Conservation (phyloP, 2,888 invertebrate genomes). For the Taenaris catops region DNA sequence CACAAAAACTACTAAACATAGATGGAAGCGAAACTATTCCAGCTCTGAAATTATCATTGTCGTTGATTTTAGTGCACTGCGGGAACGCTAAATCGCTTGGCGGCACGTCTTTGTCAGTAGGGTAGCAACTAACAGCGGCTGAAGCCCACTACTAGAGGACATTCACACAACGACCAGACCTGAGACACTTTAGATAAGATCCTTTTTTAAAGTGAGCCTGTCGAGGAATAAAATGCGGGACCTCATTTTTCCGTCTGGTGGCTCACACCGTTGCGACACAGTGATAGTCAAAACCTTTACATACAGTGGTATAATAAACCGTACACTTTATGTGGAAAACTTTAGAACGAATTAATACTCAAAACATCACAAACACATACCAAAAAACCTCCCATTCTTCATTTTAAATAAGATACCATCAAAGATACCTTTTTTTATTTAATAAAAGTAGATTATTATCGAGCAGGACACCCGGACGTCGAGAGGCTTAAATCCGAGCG, state of each 20-base stretch:
- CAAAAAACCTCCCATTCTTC: conserved; percentile 33
- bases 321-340: conserved; percentile 1
- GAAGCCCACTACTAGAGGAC: no score
- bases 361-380: conserved; percentile 13
- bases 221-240: no score
- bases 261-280: no score
- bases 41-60: conserved; percentile 57
- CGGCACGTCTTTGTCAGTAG: no score
- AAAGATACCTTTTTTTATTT: conserved; percentile 35
- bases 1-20: conserved; percentile 36
- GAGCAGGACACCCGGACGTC: conserved; percentile 44
- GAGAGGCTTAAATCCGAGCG: conserved; percentile 13
- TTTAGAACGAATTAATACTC: conserved; percentile 8
- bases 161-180: no score
- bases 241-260: no score
- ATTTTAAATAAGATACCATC: conserved; percentile 47
- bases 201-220: no score
- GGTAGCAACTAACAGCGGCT: no score
- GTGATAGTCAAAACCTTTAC: no score
- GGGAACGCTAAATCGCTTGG: no score
- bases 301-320: no score
- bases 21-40: conserved; percentile 43
- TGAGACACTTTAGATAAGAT: no score
- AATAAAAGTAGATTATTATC: conserved; percentile 48
- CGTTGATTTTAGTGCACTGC: conserved; percentile 49